Conservation (phyloP, 2,888 invertebrate species). For the Acrobasis repandana region DNA sequence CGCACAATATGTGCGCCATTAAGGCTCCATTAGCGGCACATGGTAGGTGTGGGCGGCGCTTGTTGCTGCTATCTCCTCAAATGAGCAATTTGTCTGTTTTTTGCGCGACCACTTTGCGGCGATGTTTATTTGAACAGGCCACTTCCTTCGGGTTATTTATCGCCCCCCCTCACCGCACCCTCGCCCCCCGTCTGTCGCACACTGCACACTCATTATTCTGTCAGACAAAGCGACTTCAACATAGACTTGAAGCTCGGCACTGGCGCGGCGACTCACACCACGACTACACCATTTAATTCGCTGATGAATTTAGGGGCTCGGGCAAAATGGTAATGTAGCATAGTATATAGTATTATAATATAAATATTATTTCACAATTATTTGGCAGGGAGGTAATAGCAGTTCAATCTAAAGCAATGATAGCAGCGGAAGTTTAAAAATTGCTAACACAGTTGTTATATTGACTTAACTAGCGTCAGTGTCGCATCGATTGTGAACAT, state of each 20-base stretch:
- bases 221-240: not conserved
- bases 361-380: too few relatives aligned
- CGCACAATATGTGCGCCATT: too few relatives aligned
- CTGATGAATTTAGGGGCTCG: not conserved
- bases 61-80: not conserved
- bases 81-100: conserved; percentile 2
- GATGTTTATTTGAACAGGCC: conserved; percentile 39
- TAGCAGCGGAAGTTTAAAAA: too few relatives aligned
- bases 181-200: not conserved
- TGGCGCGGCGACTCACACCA: not conserved
- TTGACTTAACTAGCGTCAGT: not conserved
- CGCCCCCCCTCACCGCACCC: conserved; percentile 14
- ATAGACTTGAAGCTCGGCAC: not conserved
- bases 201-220: conserved; percentile 1
- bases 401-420: too few relatives aligned
- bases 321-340: too few relatives aligned
- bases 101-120: conserved; percentile 32
- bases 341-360: too few relatives aligned
- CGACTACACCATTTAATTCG: not conserved
- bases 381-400: too few relatives aligned
- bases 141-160: conserved; percentile 34
- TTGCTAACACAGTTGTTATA: too few relatives aligned
- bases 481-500: not conserved
- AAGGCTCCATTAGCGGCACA: not conserved
- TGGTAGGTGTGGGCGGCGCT: not conserved